Conservation (phyloP, 2,113 vertebrate genomes). For the Lophotis ruficrista region DNA sequence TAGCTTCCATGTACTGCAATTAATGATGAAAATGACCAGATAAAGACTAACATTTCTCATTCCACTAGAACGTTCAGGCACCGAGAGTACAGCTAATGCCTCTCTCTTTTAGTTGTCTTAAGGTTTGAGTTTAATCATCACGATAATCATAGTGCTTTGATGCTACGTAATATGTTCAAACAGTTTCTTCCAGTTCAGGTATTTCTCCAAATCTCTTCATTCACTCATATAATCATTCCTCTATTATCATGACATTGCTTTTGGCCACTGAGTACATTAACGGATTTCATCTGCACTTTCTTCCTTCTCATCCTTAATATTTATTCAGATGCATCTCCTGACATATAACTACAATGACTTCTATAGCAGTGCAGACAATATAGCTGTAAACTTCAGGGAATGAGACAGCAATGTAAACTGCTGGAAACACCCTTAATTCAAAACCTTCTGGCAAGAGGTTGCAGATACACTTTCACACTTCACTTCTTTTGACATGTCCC, state of each 20-base stretch:
- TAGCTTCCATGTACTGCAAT: not conserved
- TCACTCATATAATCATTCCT: not conserved
- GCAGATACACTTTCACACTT: constrained; percentile 40
- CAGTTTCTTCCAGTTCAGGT: not conserved
- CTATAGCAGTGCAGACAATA: not conserved
- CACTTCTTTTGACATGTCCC: constrained; percentile 41
- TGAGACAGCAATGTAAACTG: not conserved
- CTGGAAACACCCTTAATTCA: constrained; percentile 11
- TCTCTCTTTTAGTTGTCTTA: not conserved
- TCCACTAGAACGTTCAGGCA: not conserved
- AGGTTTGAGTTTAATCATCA: not conserved
- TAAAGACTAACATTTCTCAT: not conserved
- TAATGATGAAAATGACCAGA: not conserved
- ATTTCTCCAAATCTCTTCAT: not conserved
- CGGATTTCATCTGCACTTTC: not conserved
- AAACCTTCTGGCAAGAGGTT: constrained; percentile 39
- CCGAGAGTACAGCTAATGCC: not conserved
- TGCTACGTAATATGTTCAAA: not conserved
- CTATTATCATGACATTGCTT: not conserved
- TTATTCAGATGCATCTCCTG: not conserved
- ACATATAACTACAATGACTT: not conserved
- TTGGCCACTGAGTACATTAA: not conserved
- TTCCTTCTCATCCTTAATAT: not conserved
- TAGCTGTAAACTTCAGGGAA: not conserved
- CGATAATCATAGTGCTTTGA: not conserved